Base-by-base conservation (phyloP, 53 echinoderm and acorn worm genomes). In the Paracentrotus lividus region DNA sequence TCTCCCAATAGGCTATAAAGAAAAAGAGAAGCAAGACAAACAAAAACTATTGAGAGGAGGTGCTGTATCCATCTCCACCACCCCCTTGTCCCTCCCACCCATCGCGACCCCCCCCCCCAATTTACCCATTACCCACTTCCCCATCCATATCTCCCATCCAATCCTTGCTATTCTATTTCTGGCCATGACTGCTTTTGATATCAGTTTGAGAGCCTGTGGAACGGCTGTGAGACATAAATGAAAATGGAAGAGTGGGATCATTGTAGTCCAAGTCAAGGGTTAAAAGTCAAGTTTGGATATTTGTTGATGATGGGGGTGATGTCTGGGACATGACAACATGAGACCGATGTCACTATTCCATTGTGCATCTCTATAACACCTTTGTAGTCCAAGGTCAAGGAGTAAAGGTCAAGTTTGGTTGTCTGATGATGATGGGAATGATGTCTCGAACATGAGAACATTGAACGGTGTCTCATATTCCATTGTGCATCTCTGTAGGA, bases 251-350 rank as follows among this genome's bases (percentile, higher is more conserved):
- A 20, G 38, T 34, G 18, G 38, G 69, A 69, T 61, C 69, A 69
- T 69, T 38, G 61, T 36, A 36, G 69, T 29, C 18, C 36, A 69
- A 69, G 69, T 69, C 69, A 69, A 69, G 38, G 69, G 69, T 14
- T 69, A 34, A 36, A 69, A 38, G 36, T 69, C 38, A 36, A 69
- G 69, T 14, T 69, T 36, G 36, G 69, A 69, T 69, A 69, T 69
- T 20, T 16, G 69, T 69, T 69, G 69, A 69, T 69, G 36, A 69
- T 38, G 26, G 69, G 69, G 69, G 69, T 69, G 38, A 69, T 31
- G 69, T 69, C 69, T 69, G 38, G 69, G 34, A 20, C 31, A 66
- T 60, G n/a, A 24, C 23, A 8, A 60, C 66, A 18, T 14, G 31
- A 2, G 36, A 34, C 6, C 36, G 18, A 36, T 69, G 69, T 69